Evolutionary conservation across 2,888 invertebrate genomes (phyloP).

Genomic region (Glaucopsyche alexis): DNA sequence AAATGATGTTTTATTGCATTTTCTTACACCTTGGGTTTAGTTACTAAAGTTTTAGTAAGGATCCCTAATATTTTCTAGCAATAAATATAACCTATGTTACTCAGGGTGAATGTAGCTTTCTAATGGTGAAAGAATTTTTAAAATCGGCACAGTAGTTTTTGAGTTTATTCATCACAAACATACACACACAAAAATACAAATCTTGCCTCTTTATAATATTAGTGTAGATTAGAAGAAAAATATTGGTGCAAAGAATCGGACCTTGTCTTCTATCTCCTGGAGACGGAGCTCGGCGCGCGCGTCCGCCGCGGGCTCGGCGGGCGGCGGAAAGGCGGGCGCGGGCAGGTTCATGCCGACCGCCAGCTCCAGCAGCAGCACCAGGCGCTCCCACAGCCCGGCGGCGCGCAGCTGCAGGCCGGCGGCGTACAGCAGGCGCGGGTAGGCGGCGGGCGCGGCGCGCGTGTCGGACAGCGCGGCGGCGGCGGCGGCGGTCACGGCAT

Average conservation of each 20-base stretch:
- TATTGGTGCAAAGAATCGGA: background rate
- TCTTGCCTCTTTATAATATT: no score
- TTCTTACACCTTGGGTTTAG: no score
- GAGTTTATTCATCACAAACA: no score
- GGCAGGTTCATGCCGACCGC: conserved; percentile 84
- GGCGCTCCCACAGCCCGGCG: conserved; percentile 86
- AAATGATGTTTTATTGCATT: no score
- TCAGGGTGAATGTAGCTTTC: no score
- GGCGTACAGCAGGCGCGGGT: conserved; percentile 53
- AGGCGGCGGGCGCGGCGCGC: conserved; percentile 43
- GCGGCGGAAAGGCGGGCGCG: conserved; percentile 42
- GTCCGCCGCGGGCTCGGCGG: conserved; percentile 34
- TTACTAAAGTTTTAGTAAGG: no score
- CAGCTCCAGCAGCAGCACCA: conserved; percentile 85
- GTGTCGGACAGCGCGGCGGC: conserved; percentile 45
- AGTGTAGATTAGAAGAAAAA: no score
- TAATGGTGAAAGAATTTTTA: no score
- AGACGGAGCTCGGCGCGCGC: conserved; percentile 37
- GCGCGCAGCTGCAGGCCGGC: conserved; percentile 73
- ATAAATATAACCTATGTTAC: no score
- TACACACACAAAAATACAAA: no score
- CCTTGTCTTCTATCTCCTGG: conserved; percentile 39
- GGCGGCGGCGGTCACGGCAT: conserved; percentile 40
- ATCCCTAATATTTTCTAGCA: no score
- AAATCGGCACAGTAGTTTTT: no score